These are phyloP conservation scores for Pantelozetes paolii DNA, from an alignment of 2,888 invertebrate species.

Conservation along the genomic window DNA sequence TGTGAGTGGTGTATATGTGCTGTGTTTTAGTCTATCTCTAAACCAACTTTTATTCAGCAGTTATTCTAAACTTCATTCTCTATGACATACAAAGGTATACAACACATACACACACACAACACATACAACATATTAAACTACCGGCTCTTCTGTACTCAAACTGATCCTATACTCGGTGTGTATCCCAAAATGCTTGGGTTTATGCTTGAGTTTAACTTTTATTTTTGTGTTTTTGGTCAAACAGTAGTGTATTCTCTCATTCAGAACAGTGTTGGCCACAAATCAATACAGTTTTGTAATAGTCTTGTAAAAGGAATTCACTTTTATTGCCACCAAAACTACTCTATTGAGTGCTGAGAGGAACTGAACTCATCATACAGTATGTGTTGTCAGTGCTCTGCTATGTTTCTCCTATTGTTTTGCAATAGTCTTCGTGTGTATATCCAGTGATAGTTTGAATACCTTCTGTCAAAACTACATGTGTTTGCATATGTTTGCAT, in stretches of 20 bases:
- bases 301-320: slow-evolving; percentile 22
- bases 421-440: slow-evolving; percentile 14
- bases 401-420: neutral
- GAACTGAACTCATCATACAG: slow-evolving; percentile 9
- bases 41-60: slow-evolving; percentile 6
- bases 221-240: slow-evolving; percentile 5
- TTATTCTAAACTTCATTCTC: slow-evolving; percentile 20
- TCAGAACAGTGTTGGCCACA: slow-evolving; percentile 1
- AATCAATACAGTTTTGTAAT: slow-evolving; percentile 16
- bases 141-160: slow-evolving; percentile 1
- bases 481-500: slow-evolving; percentile 21
- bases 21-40: slow-evolving; percentile 4
- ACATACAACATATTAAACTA: neutral
- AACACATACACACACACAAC: neutral
- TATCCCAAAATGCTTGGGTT: slow-evolving; percentile 15
- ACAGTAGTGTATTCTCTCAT: neutral
- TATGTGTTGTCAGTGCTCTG: neutral
- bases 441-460: neutral
- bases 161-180: slow-evolving; percentile 22
- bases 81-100: slow-evolving; percentile 19
- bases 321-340: slow-evolving; percentile 32
- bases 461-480: slow-evolving; percentile 14
- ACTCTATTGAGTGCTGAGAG: slow-evolving; percentile 27
- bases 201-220: slow-evolving; percentile 13
- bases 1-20: slow-evolving; percentile 1